phyloP scores from a whole-genome alignment of 2,113 vertebrate species.

The Grammomys surdaster region DNA sequence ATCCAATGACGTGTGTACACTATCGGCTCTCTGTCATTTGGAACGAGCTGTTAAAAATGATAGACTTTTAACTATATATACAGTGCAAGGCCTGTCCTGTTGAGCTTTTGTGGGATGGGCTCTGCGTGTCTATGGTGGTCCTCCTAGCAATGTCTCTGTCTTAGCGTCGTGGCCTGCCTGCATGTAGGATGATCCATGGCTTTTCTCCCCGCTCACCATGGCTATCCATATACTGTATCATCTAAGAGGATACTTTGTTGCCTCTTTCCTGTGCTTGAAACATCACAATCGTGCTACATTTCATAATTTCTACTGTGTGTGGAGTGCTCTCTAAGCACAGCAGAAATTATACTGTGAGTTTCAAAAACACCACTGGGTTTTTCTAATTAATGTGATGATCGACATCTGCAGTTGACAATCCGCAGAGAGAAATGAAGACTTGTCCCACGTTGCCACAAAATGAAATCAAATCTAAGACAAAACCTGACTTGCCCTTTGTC shows the following conservation, averaged over 20 bases:
- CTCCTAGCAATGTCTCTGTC: not conserved
- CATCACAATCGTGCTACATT: not conserved
- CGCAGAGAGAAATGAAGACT: not conserved
- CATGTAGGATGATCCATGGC: accelerated
- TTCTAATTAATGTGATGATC: not conserved
- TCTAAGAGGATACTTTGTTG: not conserved
- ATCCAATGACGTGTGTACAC: not conserved
- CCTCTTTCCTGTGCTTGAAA: not conserved
- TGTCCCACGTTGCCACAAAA: not conserved
- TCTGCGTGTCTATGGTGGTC: not conserved
- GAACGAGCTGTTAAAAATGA: not conserved
- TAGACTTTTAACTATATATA: not conserved
- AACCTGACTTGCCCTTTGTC: not conserved
- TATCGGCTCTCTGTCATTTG: conserved; percentile 12
- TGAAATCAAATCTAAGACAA: not conserved
- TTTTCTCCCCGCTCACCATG: not conserved
- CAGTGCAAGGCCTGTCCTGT: not conserved
- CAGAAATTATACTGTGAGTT: not conserved
- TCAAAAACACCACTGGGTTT: not conserved
- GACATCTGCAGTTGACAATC: not conserved
- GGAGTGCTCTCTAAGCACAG: not conserved
- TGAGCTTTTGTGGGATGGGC: not conserved
- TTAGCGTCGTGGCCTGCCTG: not conserved
- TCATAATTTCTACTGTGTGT: not conserved
- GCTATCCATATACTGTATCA: no score